Conservation (phyloP, 2,797 vertebrate genomes). For the Acanthurus lineatus region DNA sequence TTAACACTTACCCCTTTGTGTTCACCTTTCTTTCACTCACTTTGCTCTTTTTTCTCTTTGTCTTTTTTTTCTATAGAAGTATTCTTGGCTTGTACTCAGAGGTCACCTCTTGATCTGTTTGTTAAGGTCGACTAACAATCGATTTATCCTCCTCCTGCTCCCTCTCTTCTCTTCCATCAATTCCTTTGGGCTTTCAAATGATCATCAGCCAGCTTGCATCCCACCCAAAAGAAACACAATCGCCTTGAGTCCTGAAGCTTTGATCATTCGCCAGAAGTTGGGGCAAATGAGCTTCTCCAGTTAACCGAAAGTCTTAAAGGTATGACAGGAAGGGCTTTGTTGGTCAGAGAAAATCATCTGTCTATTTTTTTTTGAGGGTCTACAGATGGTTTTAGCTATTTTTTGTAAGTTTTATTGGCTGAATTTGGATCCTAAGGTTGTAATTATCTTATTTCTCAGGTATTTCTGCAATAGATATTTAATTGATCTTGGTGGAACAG, state of each 20-base stretch:
- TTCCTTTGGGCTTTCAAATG: conserved; percentile 10
- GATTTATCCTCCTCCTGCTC: conserved; percentile 35
- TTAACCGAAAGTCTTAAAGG: conserved; percentile 25
- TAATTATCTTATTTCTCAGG: background rate
- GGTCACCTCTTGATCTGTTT: conserved; percentile 59
- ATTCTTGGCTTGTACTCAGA: conserved; percentile 40
- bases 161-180: conserved; percentile 28
- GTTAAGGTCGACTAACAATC: conserved; percentile 47
- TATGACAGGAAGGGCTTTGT: background rate
- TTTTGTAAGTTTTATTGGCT: background rate
- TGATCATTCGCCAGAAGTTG: conserved; percentile 32
- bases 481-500: background rate
- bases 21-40: conserved; percentile 17
- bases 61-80: background rate
- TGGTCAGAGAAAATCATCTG: background rate
- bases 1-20: background rate
- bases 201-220: conserved; percentile 41
- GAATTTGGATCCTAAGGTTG: background rate
- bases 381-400: background rate
- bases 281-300: conserved; percentile 1
- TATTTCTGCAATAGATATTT: conserved; percentile 5
- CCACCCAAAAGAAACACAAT: conserved; percentile 49
- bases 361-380: background rate
- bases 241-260: conserved; percentile 21
- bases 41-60: conserved; percentile 1